Conservation (phyloP, 2,113 vertebrate species). For the Alectura lathami region DNA sequence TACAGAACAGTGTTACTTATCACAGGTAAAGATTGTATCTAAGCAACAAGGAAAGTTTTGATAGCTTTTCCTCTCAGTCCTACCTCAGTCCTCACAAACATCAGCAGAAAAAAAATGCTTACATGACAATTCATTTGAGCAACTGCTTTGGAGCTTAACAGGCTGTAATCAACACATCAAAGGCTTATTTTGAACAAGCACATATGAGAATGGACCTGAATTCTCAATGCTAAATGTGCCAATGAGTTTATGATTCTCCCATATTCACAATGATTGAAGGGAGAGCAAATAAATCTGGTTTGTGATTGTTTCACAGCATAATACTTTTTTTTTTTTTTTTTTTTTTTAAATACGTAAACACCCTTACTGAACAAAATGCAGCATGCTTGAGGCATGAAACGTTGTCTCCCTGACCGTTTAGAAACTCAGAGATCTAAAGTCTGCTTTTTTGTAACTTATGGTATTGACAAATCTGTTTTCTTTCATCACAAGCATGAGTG, state of each 20-base stretch:
- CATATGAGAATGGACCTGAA: background rate
- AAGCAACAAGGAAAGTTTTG: background rate
- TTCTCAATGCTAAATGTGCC: background rate
- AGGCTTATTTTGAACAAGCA: constrained; percentile 12
- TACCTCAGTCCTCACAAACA: constrained; percentile 4
- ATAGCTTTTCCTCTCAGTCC: constrained; percentile 1
- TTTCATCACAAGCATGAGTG: background rate
- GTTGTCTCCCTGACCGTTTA: background rate
- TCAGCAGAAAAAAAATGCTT: background rate
- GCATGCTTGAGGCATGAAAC: background rate
- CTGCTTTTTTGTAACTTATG: background rate
- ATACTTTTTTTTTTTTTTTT: background rate
- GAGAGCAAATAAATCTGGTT: background rate
- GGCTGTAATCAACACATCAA: background rate
- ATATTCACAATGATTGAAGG: background rate
- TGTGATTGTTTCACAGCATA: background rate
- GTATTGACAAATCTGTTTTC: background rate
- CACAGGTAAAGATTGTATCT: background rate
- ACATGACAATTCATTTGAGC: background rate
- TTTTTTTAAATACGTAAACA: background rate
- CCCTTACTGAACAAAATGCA: background rate
- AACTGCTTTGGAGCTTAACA: background rate
- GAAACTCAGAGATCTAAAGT: background rate
- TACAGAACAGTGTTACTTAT: background rate
- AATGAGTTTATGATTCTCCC: background rate